These are phyloP conservation scores for Halcyon leucocephala DNA, from an alignment of 2,797 vertebrate genomes.

Conservation along the genomic window DNA sequence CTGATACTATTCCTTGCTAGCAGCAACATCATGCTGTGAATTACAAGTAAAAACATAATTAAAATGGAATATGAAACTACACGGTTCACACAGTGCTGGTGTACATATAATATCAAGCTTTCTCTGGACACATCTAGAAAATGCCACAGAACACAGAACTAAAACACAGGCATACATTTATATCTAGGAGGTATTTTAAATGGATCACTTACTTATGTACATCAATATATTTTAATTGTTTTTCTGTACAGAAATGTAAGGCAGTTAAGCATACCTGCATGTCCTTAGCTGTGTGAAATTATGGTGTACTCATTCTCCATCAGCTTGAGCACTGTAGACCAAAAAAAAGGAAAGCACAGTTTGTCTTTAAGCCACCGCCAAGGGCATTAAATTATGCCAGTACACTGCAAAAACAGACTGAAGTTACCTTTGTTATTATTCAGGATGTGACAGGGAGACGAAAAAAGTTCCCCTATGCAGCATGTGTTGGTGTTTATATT, in stretches of 20 bases:
- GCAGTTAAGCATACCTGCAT: background rate
- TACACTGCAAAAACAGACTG: background rate
- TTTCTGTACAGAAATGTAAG: background rate
- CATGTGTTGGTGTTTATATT: background rate
- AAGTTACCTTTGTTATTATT: background rate
- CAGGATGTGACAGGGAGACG: background rate
- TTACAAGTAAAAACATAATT: conserved; percentile 50
- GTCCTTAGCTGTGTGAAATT: background rate
- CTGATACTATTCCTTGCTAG: background rate
- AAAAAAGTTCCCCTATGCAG: background rate
- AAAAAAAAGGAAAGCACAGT: accelerated
- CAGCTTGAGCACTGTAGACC: background rate
- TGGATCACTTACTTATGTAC: background rate
- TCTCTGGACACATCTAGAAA: background rate
- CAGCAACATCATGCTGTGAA: conserved; percentile 3
- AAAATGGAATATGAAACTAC: conserved; percentile 14
- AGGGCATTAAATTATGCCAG: background rate
- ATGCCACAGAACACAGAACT: accelerated
- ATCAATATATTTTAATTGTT: background rate
- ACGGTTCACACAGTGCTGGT: background rate
- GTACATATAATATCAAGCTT: background rate
- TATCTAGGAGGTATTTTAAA: background rate
- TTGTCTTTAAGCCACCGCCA: background rate
- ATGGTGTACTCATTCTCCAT: background rate
- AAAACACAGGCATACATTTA: background rate